Base-by-base conservation (phyloP, 37 sponge, comb jelly and placozoan genomes). In the Bolinopsis microptera region DNA sequence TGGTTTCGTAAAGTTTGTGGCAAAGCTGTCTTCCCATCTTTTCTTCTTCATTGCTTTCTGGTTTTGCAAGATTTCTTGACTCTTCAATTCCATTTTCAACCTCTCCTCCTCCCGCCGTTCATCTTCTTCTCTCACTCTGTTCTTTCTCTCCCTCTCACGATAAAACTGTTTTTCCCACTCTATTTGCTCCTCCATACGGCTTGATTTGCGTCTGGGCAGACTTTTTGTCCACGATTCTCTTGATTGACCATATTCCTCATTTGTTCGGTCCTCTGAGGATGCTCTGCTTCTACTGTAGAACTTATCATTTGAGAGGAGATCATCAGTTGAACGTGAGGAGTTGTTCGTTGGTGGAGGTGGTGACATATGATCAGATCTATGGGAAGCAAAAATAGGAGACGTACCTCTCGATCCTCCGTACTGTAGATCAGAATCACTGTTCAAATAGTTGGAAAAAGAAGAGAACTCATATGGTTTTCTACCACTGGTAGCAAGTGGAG, bases 101-200 rank as follows among this genome's bases (percentile, higher is more conserved):
- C 35, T 86, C 90, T 86, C 90, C 31, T 41, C 61, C 61, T 86
- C 90, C 25, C 40, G 34, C 61, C 30, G 22, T 86, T 41, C 61
- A 9, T 86, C 90, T 34, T 41, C 61, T 41, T 86, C 90, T 24
- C 90, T 86, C 0, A 25, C 90, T 86, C 35, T 86, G 48, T 39
- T 41, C 24, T 48, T 38, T 48, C 61, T 1, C 90, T 86, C 90
- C 2, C 61, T 86, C n/a, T 86, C 90, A 13, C 26, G 37, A 40
- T 33, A 40, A 35, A 35, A 77, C 61, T 48, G 61, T 13, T 48
- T 48, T 48, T 48, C 61, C 61, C 61, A 48, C 61, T 48, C 61
- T 13, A 48, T 48, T 48, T 48, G 61, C 13, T 48, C 61, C 61
- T 48, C 61, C 9, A 48, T 5, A 13, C 61, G 61, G 61, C 61